These are phyloP conservation scores for Nanger granti DNA, from an alignment of 2,113 vertebrate species.

Conservation along the genomic window DNA sequence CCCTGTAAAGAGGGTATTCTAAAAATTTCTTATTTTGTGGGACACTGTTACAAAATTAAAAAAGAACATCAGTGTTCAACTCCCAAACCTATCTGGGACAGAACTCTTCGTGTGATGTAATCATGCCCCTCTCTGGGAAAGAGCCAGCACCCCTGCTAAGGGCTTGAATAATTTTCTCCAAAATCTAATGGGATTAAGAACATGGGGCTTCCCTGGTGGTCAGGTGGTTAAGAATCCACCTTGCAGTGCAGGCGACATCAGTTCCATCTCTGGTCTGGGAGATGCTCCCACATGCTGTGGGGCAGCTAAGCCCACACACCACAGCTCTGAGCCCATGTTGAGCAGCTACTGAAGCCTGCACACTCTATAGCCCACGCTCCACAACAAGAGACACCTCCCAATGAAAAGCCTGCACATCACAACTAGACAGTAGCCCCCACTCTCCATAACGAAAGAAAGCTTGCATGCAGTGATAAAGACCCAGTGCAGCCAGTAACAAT, in stretches of 20 bases:
- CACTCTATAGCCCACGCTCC: rapidly evolving
- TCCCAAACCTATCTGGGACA: background rate
- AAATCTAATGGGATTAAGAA: background rate
- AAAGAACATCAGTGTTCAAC: background rate
- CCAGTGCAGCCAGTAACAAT: background rate
- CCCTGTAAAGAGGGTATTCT: background rate
- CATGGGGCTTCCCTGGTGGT: background rate
- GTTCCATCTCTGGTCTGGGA: background rate
- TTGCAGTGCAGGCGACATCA: background rate
- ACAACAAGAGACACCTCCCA: background rate
- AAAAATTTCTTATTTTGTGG: background rate
- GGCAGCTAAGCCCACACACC: background rate
- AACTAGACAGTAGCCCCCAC: background rate
- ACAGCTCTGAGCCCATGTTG: background rate
- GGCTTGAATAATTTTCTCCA: background rate
- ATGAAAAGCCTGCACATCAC: background rate
- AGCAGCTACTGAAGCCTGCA: background rate
- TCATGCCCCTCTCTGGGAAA: background rate
- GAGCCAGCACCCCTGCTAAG: background rate
- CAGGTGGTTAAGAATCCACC: background rate
- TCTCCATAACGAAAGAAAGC: background rate
- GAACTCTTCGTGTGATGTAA: background rate
- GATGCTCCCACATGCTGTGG: background rate
- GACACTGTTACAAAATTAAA: background rate
- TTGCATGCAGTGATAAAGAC: background rate